Conservation (phyloP, 1,140 invertebrate genomes). For the Apis florea region DNA sequence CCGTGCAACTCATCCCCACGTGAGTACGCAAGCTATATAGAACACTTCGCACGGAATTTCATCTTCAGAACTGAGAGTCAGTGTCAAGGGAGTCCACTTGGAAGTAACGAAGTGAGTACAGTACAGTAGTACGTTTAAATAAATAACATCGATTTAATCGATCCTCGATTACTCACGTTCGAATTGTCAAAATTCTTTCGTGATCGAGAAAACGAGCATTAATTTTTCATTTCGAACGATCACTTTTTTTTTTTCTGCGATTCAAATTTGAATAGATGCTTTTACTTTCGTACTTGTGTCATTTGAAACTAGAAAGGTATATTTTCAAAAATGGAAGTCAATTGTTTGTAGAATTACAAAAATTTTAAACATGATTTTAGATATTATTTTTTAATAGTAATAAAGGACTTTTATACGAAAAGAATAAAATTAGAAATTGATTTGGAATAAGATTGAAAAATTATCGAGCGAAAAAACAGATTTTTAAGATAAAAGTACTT, state of each 20-base stretch:
- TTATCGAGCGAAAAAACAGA: background rate
- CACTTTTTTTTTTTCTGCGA: background rate
- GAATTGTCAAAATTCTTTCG: background rate
- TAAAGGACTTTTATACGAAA: background rate
- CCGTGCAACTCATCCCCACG: slow-evolving; percentile 74
- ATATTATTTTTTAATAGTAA: too few relatives aligned
- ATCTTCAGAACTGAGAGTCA: slow-evolving; percentile 79
- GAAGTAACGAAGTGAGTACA: slow-evolving; percentile 75
- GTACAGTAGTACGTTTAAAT: background rate
- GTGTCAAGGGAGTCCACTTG: slow-evolving; percentile 75
- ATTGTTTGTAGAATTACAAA: background rate
- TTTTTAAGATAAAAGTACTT: slow-evolving; percentile 44
- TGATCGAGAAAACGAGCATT: background rate
- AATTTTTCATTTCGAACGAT: background rate
- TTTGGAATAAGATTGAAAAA: background rate
- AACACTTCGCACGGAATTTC: slow-evolving; percentile 77
- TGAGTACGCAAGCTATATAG: slow-evolving; percentile 76
- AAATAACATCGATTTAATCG: background rate
- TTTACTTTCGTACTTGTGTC: slow-evolving; percentile 27
- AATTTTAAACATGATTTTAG: slow-evolving; percentile 7
- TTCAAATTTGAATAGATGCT: background rate
- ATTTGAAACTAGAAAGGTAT: accelerated
- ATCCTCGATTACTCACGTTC: background rate
- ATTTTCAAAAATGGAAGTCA: too few relatives aligned
- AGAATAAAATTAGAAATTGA: background rate